Evolutionary conservation across 2,888 invertebrate genomes (phyloP).

Genomic region (Cataglyphis albicans): DNA sequence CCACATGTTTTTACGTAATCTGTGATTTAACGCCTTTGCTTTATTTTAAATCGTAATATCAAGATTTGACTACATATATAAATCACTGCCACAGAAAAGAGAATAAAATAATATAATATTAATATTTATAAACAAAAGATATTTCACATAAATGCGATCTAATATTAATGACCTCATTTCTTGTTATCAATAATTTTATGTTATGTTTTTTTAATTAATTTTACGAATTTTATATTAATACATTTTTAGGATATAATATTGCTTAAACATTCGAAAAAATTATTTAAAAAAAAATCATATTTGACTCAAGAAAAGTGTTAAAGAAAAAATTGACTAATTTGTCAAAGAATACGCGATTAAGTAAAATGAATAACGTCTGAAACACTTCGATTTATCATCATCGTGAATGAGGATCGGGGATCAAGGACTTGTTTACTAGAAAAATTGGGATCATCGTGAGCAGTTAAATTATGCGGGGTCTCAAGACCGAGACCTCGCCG

Average conservation of each 20-base stretch:
- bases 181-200: not conserved
- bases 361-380: not conserved
- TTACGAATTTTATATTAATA: not conserved
- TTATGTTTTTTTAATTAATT: not conserved
- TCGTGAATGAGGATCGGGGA: not conserved
- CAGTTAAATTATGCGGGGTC: conserved; percentile 17
- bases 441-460: conserved; percentile 26
- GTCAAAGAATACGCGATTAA: not conserved
- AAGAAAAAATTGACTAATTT: not conserved
- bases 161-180: not conserved
- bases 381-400: not conserved
- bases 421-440: conserved; percentile 26
- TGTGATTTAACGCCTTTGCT: not conserved
- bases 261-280: not conserved
- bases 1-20: too few relatives aligned
- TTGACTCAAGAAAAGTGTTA: not conserved
- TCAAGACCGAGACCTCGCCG: not conserved
- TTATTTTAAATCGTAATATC: conserved; percentile 1
- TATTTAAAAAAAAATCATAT: too few relatives aligned
- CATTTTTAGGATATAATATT: not conserved
- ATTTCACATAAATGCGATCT: not conserved
- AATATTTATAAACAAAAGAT: not conserved
- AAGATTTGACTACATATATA: not conserved
- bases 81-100: not conserved
- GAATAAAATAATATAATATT: not conserved